Conservation (phyloP, 2,888 invertebrate genomes). For the Aspidiotus rigidus region DNA sequence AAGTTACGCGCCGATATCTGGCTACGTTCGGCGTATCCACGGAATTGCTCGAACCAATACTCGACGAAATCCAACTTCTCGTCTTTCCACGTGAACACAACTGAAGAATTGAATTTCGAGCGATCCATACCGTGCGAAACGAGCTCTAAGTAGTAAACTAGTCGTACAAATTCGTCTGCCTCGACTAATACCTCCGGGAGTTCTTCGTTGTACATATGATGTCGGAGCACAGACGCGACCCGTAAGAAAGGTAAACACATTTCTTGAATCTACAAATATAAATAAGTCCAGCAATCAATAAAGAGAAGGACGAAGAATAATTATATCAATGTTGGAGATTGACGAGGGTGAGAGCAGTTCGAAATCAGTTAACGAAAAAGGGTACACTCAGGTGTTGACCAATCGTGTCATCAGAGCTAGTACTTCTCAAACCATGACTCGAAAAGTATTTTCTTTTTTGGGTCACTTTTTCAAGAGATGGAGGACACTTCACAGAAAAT, state of each 20-base stretch:
- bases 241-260: conserved; percentile 75
- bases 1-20: conserved; percentile 24
- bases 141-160: conserved; percentile 69
- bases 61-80: conserved; percentile 23
- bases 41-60: conserved; percentile 24
- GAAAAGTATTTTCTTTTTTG: too few relatives aligned
- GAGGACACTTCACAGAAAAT: not conserved
- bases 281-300: not conserved
- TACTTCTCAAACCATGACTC: too few relatives aligned
- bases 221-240: conserved; percentile 68
- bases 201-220: conserved; percentile 70
- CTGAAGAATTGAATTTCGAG: conserved; percentile 41
- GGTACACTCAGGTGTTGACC: too few relatives aligned
- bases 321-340: too few relatives aligned
- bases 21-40: conserved; percentile 11
- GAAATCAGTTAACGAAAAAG: too few relatives aligned
- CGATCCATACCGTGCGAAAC: conserved; percentile 58
- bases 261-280: conserved; percentile 50
- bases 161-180: conserved; percentile 64
- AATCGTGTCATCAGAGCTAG: too few relatives aligned
- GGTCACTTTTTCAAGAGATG: too few relatives aligned
- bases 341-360: too few relatives aligned
- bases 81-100: conserved; percentile 21
- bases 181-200: conserved; percentile 58
- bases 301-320: too few relatives aligned